phyloP scores from a whole-genome alignment of 53 echinoderm and acorn worm species.

The Hippasteria phrygiana region DNA sequence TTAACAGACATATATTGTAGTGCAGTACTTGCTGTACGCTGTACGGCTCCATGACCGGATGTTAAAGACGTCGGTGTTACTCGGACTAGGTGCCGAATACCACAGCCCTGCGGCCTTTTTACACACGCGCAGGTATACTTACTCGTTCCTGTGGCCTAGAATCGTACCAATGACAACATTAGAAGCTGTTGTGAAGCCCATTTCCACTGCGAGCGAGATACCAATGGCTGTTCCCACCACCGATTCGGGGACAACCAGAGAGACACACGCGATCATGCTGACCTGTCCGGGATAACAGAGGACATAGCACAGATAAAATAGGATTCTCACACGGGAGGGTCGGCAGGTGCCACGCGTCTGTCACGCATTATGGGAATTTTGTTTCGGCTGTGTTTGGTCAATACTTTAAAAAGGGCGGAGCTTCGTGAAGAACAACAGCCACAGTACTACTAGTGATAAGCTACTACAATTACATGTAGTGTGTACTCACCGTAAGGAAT shows the following conservation, averaged over 20 bases:
- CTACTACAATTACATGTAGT: no score
- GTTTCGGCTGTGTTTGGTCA: background rate
- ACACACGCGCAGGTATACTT: no score
- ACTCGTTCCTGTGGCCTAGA: constrained; percentile 4
- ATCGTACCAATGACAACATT: constrained; percentile 16
- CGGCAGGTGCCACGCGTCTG: no score
- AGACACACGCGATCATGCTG: constrained; percentile 18
- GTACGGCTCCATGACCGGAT: no score
- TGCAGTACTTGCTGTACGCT: no score
- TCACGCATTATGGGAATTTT: no score
- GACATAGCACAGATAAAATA: background rate
- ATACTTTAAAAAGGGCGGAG: no score
- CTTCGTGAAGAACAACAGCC: background rate
- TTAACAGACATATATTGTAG: no score
- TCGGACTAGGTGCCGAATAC: no score
- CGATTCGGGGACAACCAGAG: background rate
- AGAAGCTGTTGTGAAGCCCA: constrained; percentile 1
- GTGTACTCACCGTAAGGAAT: constrained; percentile 7
- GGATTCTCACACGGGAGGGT: no score
- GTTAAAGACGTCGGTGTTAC: no score
- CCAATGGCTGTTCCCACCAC: constrained; percentile 15
- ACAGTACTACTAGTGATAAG: background rate
- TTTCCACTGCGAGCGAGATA: background rate
- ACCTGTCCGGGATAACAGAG: constrained; percentile 5
- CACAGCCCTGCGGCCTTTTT: no score